Conservation (phyloP, 2,888 invertebrate species). For the Encarsia formosa region DNA sequence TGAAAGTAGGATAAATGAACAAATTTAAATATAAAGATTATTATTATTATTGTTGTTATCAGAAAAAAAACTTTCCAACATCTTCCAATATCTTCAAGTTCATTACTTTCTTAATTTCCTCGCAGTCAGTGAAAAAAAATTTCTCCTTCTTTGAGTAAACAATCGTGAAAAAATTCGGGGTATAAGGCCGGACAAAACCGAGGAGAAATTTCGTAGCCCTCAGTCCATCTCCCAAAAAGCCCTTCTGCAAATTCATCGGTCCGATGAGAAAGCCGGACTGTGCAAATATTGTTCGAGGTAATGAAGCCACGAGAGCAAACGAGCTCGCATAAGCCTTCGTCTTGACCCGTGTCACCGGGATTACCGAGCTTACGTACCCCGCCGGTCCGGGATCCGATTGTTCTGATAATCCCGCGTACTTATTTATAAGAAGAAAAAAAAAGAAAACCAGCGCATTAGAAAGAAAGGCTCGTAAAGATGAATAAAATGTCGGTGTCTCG, state of each 20-base stretch:
- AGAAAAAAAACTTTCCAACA: no score
- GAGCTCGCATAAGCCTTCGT: slow-evolving; percentile 27
- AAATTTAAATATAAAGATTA: no score
- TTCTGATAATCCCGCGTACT: background rate
- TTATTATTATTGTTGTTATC: no score
- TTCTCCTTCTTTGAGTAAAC: no score
- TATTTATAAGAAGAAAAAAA: background rate
- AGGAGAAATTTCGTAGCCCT: background rate
- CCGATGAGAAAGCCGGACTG: slow-evolving; percentile 32
- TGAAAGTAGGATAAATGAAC: no score
- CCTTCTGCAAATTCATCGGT: slow-evolving; percentile 6
- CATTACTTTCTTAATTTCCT: no score
- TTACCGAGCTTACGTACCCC: no score
- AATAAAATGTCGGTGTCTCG: background rate
- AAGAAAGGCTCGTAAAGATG: slow-evolving; percentile 5
- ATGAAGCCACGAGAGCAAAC: slow-evolving; percentile 48
- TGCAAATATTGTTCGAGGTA: slow-evolving; percentile 50
- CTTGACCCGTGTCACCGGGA: slow-evolving; percentile 43
- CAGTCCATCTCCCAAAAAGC: background rate
- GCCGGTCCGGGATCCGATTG: no score
- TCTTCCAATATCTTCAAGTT: no score
- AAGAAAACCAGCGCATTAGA: background rate
- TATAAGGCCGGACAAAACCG: no score
- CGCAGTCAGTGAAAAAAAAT: no score
- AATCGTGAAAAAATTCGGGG: no score